Base-by-base conservation (phyloP, 2,797 vertebrate species). In the Geotrypetes seraphini region DNA sequence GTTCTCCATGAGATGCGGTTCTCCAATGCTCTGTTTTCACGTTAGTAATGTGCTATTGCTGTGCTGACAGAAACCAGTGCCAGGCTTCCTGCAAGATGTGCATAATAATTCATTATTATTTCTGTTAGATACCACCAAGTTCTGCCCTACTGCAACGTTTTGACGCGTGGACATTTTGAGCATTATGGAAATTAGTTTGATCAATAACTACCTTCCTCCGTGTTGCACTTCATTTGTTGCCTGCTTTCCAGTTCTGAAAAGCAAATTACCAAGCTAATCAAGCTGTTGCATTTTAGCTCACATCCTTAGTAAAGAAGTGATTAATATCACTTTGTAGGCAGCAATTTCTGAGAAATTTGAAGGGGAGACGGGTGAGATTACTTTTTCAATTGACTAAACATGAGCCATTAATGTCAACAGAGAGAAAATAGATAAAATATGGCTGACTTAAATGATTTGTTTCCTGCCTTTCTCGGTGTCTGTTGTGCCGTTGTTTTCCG, bases 161-260 rank as follows among this genome's bases (percentile, higher is more conserved):
- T 2, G 1, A 19, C 45, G 7, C 8, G 35, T 36, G 22, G 30
- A 43, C 43, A 20, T 5, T 25, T 3, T 6, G 6, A 25, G 29
- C 21, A 17, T 16, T 21, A 23, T 13, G 24, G 19, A 20, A 37
- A 39, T 34, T 38, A 36, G 31, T 39, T 36, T 22, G 30, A 30
- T 42, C 19, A n/a, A 22, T 25, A 36, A 22, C 4, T 15, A 10
- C 33, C 12, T 37, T 7, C 11, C 16, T 24, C 37, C 14, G 24
- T 46, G 36, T 24, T 36, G 20, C 14, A 29, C 6, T 10, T 55
- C 29, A 34, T 33, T 53, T 47, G 22, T 30, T 53, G 47, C 28
- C 39, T 25, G 10, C 19, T 34, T 33, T 47, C 21, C 16, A 13
- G 12, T 20, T 42, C 27, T 20, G 24, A 33, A 12, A 17, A 36